Percentiles rank a stretch among this genome's conserved stretches.
phyloP scores from a whole-genome alignment of 2,113 vertebrate genomes.

The Mesoclemmys tuberculata region DNA sequence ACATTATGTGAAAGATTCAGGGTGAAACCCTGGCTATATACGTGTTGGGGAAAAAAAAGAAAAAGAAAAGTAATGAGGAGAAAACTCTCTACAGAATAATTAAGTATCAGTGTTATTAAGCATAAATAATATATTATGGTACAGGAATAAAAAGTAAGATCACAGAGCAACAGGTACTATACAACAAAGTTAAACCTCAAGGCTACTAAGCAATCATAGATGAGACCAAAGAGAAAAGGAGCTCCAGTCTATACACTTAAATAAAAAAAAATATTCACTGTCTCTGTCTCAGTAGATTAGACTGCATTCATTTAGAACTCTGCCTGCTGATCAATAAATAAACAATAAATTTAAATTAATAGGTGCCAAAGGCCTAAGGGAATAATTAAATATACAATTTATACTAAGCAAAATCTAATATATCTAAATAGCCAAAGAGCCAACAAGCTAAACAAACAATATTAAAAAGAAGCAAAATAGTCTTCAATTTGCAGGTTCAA shows the following conservation, averaged over 20 bases:
- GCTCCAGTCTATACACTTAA: not conserved
- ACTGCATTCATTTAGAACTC: not conserved
- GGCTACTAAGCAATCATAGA: too few relatives aligned
- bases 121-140: too few relatives aligned
- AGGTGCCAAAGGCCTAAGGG: not conserved
- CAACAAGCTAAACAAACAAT: not conserved
- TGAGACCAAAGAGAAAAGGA: too few relatives aligned
- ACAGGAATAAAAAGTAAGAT: too few relatives aligned
- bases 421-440: not conserved
- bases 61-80: not conserved
- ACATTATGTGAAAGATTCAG: not conserved
- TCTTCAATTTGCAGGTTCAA: constrained; percentile 35
- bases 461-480: not conserved
- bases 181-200: too few relatives aligned
- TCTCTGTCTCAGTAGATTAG: not conserved
- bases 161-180: too few relatives aligned
- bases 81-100: too few relatives aligned
- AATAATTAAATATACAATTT: not conserved
- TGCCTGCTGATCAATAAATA: not conserved
- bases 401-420: not conserved
- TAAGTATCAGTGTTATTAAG: too few relatives aligned
- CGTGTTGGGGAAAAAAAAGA: not conserved
- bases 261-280: fast-evolving
- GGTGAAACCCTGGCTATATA: not conserved
- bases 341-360: fast-evolving